Percentiles rank a stretch among this genome's conserved stretches.
These are phyloP conservation scores for Tricholauxania praeusta DNA, from an alignment of 2,888 invertebrate species.

Conservation along the genomic window DNA sequence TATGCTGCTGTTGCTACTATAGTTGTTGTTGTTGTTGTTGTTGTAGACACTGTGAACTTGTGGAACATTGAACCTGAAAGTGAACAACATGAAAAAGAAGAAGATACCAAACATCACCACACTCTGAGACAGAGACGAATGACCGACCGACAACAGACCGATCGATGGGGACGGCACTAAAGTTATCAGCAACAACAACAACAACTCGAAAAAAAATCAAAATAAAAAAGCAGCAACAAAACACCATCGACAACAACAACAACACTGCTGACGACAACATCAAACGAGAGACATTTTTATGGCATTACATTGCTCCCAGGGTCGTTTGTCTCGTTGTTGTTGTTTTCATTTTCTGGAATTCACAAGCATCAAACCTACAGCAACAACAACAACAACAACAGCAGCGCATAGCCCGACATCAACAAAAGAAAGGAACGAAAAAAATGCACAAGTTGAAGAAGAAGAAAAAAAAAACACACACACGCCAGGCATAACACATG, in stretches of 20 bases:
- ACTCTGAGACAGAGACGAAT: conserved; percentile 29
- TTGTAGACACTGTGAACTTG: conserved; percentile 8
- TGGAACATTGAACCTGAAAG: conserved; percentile 40
- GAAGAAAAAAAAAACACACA: neutral
- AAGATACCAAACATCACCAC: conserved; percentile 29
- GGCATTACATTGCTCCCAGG: conserved; percentile 46
- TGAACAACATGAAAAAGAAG: conserved; percentile 20
- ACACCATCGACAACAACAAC: conserved; percentile 14
- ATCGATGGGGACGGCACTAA: conserved; percentile 30
- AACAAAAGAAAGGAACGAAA: no score
- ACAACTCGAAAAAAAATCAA: neutral
- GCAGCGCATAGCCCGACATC: conserved; percentile 23
- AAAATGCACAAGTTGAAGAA: no score
- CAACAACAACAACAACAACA: conserved; percentile 12
- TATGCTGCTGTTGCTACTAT: neutral
- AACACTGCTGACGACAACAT: conserved; percentile 13
- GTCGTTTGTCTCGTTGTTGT: conserved; percentile 21
- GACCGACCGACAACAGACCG: conserved; percentile 43
- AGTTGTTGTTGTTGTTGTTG: conserved; percentile 8
- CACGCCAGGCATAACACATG: neutral
- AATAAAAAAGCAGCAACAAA: conserved; percentile 7
- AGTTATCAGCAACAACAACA: neutral
- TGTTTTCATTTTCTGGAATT: conserved; percentile 49
- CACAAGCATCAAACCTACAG: conserved; percentile 10
- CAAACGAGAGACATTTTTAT: conserved; percentile 49